These are phyloP conservation scores for Chymomyza amoena DNA, from an alignment of 2,888 invertebrate genomes.

Conservation along the genomic window DNA sequence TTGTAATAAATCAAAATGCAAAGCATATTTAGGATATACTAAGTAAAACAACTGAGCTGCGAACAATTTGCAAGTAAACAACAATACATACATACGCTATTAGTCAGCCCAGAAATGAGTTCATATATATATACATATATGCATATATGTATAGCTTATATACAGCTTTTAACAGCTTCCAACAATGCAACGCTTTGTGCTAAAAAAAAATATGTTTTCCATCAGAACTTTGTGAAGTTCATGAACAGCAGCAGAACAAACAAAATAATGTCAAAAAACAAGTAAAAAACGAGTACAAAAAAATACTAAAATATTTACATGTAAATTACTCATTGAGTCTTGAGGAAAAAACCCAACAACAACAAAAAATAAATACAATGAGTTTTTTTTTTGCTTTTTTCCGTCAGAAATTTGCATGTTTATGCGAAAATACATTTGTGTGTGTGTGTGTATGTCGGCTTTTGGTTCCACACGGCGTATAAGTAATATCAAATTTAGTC, in stretches of 20 bases:
- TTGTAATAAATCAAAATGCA: neutral
- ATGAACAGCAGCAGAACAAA: conserved; percentile 42
- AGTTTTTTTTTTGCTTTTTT: conserved; percentile 30
- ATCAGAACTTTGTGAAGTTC: conserved; percentile 42
- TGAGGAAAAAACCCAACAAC: conserved; percentile 17
- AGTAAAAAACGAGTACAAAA: conserved; percentile 31
- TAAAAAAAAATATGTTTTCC: neutral
- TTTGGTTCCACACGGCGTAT: conserved; percentile 42
- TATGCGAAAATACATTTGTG: conserved; percentile 60
- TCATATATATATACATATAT: neutral
- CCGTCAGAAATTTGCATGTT: conserved; percentile 67
- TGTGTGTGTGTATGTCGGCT: conserved; percentile 28
- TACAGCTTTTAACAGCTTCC: neutral
- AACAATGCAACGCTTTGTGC: neutral
- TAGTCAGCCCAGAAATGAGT: neutral
- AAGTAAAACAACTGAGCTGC: neutral
- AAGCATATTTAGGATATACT: neutral
- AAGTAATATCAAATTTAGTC: conserved; percentile 31
- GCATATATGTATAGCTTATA: neutral
- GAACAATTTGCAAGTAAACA: neutral
- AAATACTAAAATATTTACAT: conserved; percentile 56
- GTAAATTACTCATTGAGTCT: conserved; percentile 63
- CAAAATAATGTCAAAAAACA: neutral
- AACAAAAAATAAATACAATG: conserved; percentile 17
- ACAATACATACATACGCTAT: neutral